Evolutionary conservation across 2,888 invertebrate genomes (phyloP).

Genomic region (Dasypogon diadema): DNA sequence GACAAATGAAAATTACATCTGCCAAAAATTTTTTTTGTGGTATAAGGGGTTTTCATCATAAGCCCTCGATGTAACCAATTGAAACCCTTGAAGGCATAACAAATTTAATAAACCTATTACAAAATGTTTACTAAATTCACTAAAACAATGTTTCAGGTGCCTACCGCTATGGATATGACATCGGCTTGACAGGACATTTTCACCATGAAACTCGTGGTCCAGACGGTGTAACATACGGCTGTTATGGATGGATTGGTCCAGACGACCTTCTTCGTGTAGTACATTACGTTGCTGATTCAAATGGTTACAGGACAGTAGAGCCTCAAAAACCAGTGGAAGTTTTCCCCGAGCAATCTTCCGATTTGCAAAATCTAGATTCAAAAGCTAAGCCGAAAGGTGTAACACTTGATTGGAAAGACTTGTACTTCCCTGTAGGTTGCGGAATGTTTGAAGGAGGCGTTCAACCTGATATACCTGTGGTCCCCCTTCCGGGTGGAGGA

Average conservation of each 20-base stretch:
- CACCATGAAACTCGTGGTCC: slow-evolving; percentile 83
- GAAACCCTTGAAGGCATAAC: neutral
- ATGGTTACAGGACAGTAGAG: slow-evolving; percentile 81
- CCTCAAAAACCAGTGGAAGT: slow-evolving; percentile 78
- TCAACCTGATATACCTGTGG: slow-evolving; percentile 62
- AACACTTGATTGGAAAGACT: slow-evolving; percentile 75
- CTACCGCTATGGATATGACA: slow-evolving; percentile 83
- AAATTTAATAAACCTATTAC: too few relatives aligned
- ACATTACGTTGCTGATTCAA: slow-evolving; percentile 82
- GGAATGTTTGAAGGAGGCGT: slow-evolving; percentile 70
- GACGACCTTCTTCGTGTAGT: slow-evolving; percentile 76
- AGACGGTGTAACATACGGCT: slow-evolving; percentile 83
- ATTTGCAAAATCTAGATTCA: slow-evolving; percentile 59
- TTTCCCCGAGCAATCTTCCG: slow-evolving; percentile 60
- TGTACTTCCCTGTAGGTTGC: slow-evolving; percentile 81
- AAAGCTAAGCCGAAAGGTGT: slow-evolving; percentile 69
- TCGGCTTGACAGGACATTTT: slow-evolving; percentile 81
- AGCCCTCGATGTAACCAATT: too few relatives aligned
- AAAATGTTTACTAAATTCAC: too few relatives aligned
- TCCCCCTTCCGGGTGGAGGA: slow-evolving; percentile 65
- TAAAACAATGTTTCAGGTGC: slow-evolving; percentile 75
- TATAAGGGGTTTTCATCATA: neutral
- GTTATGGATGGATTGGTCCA: slow-evolving; percentile 82
- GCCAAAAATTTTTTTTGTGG: too few relatives aligned
- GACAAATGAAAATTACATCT: too few relatives aligned